phyloP scores from a whole-genome alignment of 2,113 vertebrate species.

The Gobius niger region DNA sequence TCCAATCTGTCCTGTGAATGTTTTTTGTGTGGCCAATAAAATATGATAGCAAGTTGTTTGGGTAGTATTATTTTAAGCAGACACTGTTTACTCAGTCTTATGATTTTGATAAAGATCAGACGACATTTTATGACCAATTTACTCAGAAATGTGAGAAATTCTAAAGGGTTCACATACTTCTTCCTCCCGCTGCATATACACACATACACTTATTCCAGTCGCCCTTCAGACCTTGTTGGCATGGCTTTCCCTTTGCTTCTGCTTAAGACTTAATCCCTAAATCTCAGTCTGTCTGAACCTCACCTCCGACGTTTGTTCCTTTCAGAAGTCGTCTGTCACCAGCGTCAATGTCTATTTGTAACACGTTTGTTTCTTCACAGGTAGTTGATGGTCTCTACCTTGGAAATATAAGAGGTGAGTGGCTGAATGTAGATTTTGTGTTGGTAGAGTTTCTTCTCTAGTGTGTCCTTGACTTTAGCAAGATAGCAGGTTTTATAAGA shows the following conservation, averaged over 20 bases:
- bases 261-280: slow-evolving; percentile 55
- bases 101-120: too few species aligned
- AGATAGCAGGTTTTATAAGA: not conserved
- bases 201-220: too few species aligned
- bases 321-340: slow-evolving; percentile 29
- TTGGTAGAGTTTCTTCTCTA: not conserved
- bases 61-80: too few species aligned
- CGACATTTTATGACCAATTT: too few species aligned
- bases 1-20: too few species aligned
- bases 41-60: too few species aligned
- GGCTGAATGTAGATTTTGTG: not conserved
- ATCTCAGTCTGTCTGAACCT: slow-evolving; percentile 49
- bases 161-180: too few species aligned
- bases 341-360: slow-evolving; percentile 29
- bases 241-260: slow-evolving; percentile 35
- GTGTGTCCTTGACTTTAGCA: not conserved
- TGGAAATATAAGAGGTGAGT: slow-evolving; percentile 86
- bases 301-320: slow-evolving; percentile 32
- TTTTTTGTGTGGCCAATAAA: too few species aligned
- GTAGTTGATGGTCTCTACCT: slow-evolving; percentile 86
- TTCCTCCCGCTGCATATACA: too few species aligned
- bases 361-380: slow-evolving; percentile 70
- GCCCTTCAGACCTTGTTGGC: slow-evolving; percentile 56
- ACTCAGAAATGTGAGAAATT: too few species aligned
- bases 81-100: too few species aligned